Conservation (phyloP, 1,140 invertebrate genomes). For the Drosophila burlai region DNA sequence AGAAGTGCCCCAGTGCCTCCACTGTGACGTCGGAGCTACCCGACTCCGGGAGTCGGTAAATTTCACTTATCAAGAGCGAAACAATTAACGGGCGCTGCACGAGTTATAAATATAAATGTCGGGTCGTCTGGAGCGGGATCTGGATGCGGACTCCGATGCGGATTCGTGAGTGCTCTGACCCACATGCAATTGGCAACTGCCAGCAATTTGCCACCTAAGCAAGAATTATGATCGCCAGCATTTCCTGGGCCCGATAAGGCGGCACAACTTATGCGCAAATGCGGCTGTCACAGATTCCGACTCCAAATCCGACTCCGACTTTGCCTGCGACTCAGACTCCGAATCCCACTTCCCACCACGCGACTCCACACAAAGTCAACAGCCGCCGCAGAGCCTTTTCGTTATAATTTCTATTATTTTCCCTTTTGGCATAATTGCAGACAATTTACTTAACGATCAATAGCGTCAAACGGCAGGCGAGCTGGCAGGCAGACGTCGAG, state of each 20-base stretch:
- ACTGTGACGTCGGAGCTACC: background rate
- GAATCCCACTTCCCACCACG: conserved; percentile 56
- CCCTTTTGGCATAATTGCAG: conserved; percentile 84
- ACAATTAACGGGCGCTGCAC: conserved; percentile 73
- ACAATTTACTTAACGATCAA: conserved; percentile 84
- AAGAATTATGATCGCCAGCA: conserved; percentile 82
- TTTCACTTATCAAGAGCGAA: conserved; percentile 72
- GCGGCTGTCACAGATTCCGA: conserved; percentile 43
- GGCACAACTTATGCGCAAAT: conserved; percentile 71
- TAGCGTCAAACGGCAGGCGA: conserved; percentile 73
- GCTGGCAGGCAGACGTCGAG: conserved; percentile 59
- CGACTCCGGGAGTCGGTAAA: conserved; percentile 34
- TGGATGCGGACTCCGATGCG: conserved; percentile 9
- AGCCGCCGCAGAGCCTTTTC: conserved; percentile 68
- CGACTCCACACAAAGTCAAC: conserved; percentile 64
- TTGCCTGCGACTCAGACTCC: background rate
- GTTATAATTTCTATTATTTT: conserved; percentile 84
- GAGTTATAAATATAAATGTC: conserved; percentile 82
- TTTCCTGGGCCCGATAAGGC: conserved; percentile 58
- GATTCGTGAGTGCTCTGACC: conserved; percentile 73
- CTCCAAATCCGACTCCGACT: background rate
- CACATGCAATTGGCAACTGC: conserved; percentile 74
- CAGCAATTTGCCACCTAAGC: conserved; percentile 79
- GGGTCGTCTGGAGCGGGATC: conserved; percentile 44
- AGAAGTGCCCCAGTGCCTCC: conserved; percentile 6